Percentiles rank a stretch among this genome's conserved stretches.
Evolutionary conservation across 2,113 vertebrate species (phyloP).

Genomic region (Galeopterus variegatus): DNA sequence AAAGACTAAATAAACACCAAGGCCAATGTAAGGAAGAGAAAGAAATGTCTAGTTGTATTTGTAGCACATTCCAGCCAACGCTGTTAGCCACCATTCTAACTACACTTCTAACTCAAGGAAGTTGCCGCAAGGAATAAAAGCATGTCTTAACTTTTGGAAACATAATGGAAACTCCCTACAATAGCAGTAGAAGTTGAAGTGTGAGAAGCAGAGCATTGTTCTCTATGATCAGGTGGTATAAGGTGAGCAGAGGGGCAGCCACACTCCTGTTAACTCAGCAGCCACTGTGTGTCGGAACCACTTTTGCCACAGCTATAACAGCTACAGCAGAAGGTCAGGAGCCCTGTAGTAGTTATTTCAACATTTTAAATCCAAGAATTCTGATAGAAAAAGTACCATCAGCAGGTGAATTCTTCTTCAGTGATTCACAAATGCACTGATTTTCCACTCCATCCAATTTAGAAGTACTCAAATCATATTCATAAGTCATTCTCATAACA

Average conservation of each 20-base stretch:
- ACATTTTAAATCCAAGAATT: conserved; percentile 41
- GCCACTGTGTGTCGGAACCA: background rate
- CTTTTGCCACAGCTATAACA: background rate
- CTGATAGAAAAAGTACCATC: background rate
- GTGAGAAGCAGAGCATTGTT: background rate
- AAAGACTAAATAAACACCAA: conserved; percentile 16
- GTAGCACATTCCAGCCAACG: background rate
- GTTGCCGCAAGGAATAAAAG: background rate
- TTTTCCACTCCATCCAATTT: conserved; percentile 25
- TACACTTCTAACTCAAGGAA: background rate
- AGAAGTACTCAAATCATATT: conserved; percentile 53
- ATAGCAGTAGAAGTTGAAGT: background rate
- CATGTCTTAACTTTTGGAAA: background rate
- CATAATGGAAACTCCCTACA: background rate
- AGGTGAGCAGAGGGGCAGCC: no score
- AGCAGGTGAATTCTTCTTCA: background rate
- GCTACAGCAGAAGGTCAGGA: background rate
- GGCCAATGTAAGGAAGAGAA: background rate
- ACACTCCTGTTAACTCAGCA: background rate
- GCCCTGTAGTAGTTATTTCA: background rate
- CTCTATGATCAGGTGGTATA: rapidly evolving
- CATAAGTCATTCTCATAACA: conserved; percentile 56
- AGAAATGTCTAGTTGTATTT: background rate
- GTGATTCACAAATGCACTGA: background rate
- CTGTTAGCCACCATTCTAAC: background rate